Evolutionary conservation across 2,113 vertebrate genomes (phyloP), one percentile per base, ranked within the genome.

Genomic region (Danionella cerebrum): DNA sequence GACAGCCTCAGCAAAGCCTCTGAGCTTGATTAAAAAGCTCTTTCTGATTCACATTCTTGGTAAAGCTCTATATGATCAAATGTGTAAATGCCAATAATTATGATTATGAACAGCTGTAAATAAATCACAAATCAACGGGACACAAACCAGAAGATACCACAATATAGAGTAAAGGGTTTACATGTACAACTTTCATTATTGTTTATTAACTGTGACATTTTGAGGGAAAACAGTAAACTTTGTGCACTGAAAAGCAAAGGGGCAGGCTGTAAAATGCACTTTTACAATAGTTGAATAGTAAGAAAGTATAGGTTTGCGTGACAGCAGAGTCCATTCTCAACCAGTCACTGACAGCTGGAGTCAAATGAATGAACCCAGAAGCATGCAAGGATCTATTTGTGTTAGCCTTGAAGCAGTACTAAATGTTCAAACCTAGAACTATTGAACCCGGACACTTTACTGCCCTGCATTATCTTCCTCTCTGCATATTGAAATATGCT

Each of bases 301-400:
- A 31, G 39, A 27, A 16, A 19, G 50, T 27, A 48, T 35, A 51
- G 53, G 36, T 50, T 35, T 22, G 27, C 59, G 39, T 58, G 42
- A 67, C 51, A 39, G 31, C 54, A 13, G 24, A 39, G 33, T 7
- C 16, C 39, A 52, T 25, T 41, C 39, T 51, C 59, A 38, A 3
- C 22, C 6, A 45, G 25, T 57, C 10, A 14, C 42, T 19, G 35
- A 18, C 66, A 42, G 44, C 72, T 65, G 62, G 12, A 39, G 68
- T 62, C 24, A 45, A 74, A 69, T 51, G 36, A 65, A 60, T 45
- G 44, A 64, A 41, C 33, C 42, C 19, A 44, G 39, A 42, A 42
- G 9, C 57, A 45, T 39, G 21, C 31, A 39, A 0, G 12, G 18
- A 44, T 60, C 39, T 60, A 45, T 45, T 60, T 31, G 57, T 60